phyloP scores from a whole-genome alignment of 2,797 vertebrate species.

The Hozukius guyotensis region DNA sequence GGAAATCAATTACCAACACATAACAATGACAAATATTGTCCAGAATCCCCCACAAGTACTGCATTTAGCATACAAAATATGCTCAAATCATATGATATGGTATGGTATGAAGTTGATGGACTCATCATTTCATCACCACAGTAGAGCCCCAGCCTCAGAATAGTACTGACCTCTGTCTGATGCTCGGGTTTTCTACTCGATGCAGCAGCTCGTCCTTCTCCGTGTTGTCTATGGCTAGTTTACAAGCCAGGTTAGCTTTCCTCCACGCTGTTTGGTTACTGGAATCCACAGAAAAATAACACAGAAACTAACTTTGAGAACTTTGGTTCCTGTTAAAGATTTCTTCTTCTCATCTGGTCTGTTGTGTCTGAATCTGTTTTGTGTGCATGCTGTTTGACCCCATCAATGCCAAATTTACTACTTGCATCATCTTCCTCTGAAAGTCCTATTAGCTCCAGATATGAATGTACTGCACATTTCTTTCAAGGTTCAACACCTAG shows the following conservation, averaged over 20 bases:
- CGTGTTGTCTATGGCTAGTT: conserved; percentile 90
- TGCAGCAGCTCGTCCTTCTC: conserved; percentile 92
- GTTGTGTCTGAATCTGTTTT: background rate
- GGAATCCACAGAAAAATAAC: conserved; percentile 18
- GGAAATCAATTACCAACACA: no score
- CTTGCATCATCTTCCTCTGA: background rate
- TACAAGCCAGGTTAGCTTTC: conserved; percentile 94
- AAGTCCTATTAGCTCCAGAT: background rate
- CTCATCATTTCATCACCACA: background rate
- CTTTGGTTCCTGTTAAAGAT: background rate
- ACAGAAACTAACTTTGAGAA: background rate
- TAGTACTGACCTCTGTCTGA: conserved; percentile 85
- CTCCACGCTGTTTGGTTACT: conserved; percentile 97
- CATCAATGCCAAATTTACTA: background rate
- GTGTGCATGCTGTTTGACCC: background rate
- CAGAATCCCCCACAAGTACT: no score
- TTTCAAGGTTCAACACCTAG: background rate
- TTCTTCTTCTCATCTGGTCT: background rate
- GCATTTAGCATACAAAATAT: no score
- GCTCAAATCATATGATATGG: no score
- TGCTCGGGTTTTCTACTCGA: conserved; percentile 72
- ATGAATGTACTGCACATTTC: background rate
- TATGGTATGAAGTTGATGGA: background rate
- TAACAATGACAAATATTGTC: no score
- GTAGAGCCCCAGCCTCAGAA: conserved; percentile 4